Evolutionary conservation across 2,888 invertebrate genomes (phyloP), one percentile per base, ranked within the genome.

Genomic region (Pterostichus madidus): DNA sequence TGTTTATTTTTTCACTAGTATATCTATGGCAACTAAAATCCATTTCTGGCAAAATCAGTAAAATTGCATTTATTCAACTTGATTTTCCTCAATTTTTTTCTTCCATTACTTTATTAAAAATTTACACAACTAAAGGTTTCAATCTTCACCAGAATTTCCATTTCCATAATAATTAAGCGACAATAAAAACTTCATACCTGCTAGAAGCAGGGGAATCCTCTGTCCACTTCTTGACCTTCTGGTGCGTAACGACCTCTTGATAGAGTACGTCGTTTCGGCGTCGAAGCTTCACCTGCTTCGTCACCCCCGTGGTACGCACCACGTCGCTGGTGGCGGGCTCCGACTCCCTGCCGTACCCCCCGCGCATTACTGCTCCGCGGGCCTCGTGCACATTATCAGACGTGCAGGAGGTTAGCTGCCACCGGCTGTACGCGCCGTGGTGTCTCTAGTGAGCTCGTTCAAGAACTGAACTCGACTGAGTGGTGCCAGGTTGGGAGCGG

Each of bases 241-340:
- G 44, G 17, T 64, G 46, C 31, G 79, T 39, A 44, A 79, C 64
- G 79, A 79, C 61, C 59, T 78, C 78, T 24, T 46, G 24, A 7
- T 64, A 46, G 46, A 61, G 61, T n/a, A 46, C 39, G 32, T 79
- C 79, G 46, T 79, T 64, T 32, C 35, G 59, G 61, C 61, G 46
- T 24, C 61, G 64, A 8, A 13, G 56, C 46, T 35, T 32, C 77
- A 56, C 32, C 56, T 17, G 56, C 46, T 35, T 32, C 77, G 77
- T 56, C 56, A 56, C 39, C 56, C 77, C 52, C 56, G 77, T n/a
- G 56, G 24, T 32, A 53, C 56, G n/a, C 39, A 13, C 52, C 32
- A 31, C 56, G 77, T 56, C 15, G n/a, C 56, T 35, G 53, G 13
- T 24, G 56, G 13, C 39, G 56, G 32, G 11, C 56, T 39, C 53